Evolutionary conservation across 2,797 vertebrate species (phyloP), one percentile per base, ranked within the genome.

Genomic region (Diplodus puntazzo): DNA sequence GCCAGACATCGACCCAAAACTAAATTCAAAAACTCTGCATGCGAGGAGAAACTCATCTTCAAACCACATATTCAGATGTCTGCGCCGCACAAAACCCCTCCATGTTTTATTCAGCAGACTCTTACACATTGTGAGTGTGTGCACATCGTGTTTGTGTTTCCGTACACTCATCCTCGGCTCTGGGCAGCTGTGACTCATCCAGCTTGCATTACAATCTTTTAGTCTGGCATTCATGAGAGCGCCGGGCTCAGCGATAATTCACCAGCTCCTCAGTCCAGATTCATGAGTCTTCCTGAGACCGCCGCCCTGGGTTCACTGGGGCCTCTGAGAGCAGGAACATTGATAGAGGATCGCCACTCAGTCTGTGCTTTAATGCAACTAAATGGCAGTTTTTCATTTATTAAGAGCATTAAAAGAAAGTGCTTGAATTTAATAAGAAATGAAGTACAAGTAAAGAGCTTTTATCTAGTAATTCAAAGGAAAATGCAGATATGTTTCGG

Each of bases 171-270:
- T 75, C 60, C 64, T 77, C 48, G 69, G 76, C 86, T 73, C 68
- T 34, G 72, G 77, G 81, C 83, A 20, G 80, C 71, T 81, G 59
- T 88, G 88, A 87, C 77, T 90, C 91, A 87, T 82, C 68, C 72
- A 61, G 84, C 64, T 89, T 80, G 62, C 68, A 62, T 83, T 85
- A 82, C 69, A 87, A 73, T 83, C 69, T 75, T 54, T 79, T 17
- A 74, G 66, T 84, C 63, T 76, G 74, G 60, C 50, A 25, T 79
- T 85, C 77, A 75, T 45, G 77, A 83, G 83, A 63, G 77, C 7
- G 11, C 11, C 5, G 23, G 65, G 61, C 77, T 87, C 64, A 54
- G 39, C 11, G 63, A 46, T 84, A 86, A 89, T 73, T 81, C 72
- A 65, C 46, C 75, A 45, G 60, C 52, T 69, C 63, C 69, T 49